phyloP scores from a whole-genome alignment of 1,140 invertebrate genomes.

The Babylonia areolata region DNA sequence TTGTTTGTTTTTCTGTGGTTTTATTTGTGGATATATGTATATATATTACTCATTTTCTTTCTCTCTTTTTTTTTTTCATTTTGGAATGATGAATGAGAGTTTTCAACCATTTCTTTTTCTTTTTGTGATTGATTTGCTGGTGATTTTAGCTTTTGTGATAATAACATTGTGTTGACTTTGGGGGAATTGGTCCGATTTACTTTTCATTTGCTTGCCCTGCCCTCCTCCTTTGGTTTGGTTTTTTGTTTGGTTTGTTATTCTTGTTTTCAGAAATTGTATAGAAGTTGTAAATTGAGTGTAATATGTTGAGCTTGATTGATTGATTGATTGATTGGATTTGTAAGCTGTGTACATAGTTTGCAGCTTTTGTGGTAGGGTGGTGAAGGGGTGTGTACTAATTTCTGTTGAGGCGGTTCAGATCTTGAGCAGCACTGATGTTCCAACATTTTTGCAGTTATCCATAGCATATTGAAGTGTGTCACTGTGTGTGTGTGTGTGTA shows the following conservation, averaged over 20 bases:
- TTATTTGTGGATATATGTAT: neutral
- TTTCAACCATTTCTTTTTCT: neutral
- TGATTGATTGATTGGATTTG: neutral
- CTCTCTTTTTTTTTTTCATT: neutral
- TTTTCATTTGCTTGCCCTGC: neutral
- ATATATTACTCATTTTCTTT: too few species aligned
- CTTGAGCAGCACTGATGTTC: too few species aligned
- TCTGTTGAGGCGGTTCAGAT: too few species aligned
- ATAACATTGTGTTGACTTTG: too few species aligned
- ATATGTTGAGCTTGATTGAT: neutral
- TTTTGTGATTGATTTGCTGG: neutral
- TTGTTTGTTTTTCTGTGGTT: neutral
- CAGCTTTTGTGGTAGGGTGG: too few species aligned
- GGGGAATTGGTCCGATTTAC: neutral
- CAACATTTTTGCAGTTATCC: too few species aligned
- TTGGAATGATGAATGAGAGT: neutral
- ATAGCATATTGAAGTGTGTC: too few species aligned
- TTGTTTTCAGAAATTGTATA: too few species aligned
- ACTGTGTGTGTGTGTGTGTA: too few species aligned
- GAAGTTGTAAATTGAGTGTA: too few species aligned
- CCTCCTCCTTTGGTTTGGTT: neutral
- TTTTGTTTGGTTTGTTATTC: neutral
- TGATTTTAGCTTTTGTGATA: too few species aligned
- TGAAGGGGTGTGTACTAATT: too few species aligned
- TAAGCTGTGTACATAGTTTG: neutral